Percentiles rank a stretch among this genome's conserved stretches.
These are phyloP conservation scores for Acleris sparsana DNA, from an alignment of 2,888 invertebrate genomes.

Conservation along the genomic window DNA sequence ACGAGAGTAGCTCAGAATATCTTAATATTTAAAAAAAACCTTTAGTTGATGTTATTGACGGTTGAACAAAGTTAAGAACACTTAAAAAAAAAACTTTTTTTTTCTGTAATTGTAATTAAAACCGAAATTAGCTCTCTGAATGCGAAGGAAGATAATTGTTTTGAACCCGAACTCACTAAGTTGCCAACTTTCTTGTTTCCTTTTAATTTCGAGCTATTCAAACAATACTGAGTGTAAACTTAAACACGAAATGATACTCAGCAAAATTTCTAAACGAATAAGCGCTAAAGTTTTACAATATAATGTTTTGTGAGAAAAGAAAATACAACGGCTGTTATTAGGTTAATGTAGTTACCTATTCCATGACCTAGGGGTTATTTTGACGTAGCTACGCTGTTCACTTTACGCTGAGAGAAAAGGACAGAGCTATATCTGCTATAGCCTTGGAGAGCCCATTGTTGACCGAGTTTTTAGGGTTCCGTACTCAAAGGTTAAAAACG, in stretches of 20 bases:
- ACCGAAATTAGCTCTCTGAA: background rate
- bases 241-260: background rate
- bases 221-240: background rate
- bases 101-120: background rate
- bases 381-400: no score
- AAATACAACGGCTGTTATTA: background rate
- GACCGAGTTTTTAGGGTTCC: no score
- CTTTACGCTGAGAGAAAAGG: no score
- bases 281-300: background rate
- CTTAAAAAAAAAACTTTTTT: background rate
- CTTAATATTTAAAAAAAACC: no score
- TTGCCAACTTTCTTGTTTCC: background rate
- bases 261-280: background rate
- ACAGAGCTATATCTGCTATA: no score
- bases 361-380: no score
- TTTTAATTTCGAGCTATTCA: conserved; percentile 1
- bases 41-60: no score
- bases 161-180: background rate
- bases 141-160: background rate
- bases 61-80: background rate
- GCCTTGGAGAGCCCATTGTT: no score
- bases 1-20: no score
- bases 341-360: background rate
- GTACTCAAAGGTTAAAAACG: no score
- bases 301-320: background rate